phyloP scores from a whole-genome alignment of 2,113 vertebrate genomes.

The Oenanthe melanoleuca region DNA sequence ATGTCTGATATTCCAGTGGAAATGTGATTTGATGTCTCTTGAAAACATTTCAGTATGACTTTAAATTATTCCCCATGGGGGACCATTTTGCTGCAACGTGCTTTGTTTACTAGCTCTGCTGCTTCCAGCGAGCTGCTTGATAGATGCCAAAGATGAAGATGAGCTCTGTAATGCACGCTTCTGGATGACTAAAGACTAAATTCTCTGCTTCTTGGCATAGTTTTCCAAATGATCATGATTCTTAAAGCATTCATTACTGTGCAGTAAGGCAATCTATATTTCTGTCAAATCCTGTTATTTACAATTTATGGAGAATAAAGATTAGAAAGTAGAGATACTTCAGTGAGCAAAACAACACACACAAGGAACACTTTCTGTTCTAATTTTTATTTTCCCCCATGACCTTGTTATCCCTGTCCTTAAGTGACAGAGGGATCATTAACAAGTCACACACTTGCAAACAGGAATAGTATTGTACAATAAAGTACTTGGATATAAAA shows the following conservation, averaged over 20 bases:
- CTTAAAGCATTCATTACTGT: conserved; percentile 35
- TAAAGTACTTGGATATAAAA: not conserved
- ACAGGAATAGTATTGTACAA: not conserved
- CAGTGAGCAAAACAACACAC: not conserved
- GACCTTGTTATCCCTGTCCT: conserved; percentile 14
- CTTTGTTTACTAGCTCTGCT: conserved; percentile 49
- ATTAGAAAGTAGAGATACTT: conserved; percentile 12
- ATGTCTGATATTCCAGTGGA: not conserved
- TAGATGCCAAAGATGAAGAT: conserved; percentile 39
- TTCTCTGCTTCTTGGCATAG: conserved; percentile 9
- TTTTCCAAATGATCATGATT: conserved; percentile 37
- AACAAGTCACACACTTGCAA: not conserved
- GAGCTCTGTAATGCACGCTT: not conserved
- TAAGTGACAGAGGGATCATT: not conserved
- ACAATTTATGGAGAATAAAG: conserved; percentile 48
- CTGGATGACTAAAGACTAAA: conserved; percentile 33
- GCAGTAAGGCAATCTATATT: conserved; percentile 34
- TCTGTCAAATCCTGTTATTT: conserved; percentile 59
- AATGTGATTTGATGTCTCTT: conserved; percentile 29
- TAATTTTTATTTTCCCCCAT: conserved; percentile 7
- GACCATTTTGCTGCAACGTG: conserved; percentile 12
- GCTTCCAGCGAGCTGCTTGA: conserved; percentile 28
- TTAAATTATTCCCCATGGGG: conserved; percentile 47
- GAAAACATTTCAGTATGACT: conserved; percentile 36
- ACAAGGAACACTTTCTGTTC: not conserved